Evolutionary conservation across 2,888 invertebrate species (phyloP), one percentile per base, ranked within the genome.

Genomic region (Tinea semifulvella): DNA sequence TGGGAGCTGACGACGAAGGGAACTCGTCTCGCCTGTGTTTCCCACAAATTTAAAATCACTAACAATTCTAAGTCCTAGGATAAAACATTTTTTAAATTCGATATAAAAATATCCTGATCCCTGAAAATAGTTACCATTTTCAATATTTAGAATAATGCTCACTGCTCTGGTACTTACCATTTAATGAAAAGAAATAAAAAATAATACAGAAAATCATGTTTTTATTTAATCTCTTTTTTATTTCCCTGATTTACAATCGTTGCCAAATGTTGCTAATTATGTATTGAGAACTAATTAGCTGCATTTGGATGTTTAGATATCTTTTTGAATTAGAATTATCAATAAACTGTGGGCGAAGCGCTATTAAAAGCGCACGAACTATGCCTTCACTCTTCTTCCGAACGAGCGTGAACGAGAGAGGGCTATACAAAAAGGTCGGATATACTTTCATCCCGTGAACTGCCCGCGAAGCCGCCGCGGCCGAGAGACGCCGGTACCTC

Each of bases 361-460:
- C 11, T n/a, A n/a, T 38, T 18, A 18, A 17, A 38, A 38, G 38
- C 40, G 6, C 40, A 19, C 22, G 13, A 16, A 17, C 14, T 7
- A 11, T 22, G 22, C 22, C 17, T 17, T n/a, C 36, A 36, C 74
- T 61, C 63, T 57, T 77, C 71, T 51, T 52, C 47, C 68, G 42
- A 51, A 52, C 50, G 36, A 10, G 63, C 49, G 53, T 47, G 56
- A 76, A 57, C 58, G 74, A 76, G 77, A 74, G 55, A 56, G 65
- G 65, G 68, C 69, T 73, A 77, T 74, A 79, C 79, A 79, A 79
- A 79, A 77, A 79, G 75, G 71, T 65, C 68, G 65, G 76, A 68
- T 74, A 76, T 65, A 77, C 79, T 76, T 80, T 77, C 79, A 75
- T 75, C 77, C 68, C 68, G 73, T 70, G 77, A 77, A 73, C 76